A percentile compares a stretch with the other conserved stretches of the same genome.
Conservation (phyloP, 2,113 vertebrate genomes). For the Centropristis striata region DNA sequence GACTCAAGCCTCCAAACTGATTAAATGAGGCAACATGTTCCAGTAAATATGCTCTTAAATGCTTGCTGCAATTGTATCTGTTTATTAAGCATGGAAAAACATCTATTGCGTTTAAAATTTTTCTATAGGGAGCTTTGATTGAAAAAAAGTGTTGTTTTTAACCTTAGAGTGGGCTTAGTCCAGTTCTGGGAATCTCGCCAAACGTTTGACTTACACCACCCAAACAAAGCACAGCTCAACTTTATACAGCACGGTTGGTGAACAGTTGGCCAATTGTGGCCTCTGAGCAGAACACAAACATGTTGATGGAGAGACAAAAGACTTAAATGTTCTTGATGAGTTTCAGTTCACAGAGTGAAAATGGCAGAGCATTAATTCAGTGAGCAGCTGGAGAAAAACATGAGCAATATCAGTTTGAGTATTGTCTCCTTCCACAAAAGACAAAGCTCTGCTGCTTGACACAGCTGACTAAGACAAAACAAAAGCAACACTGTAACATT, state of each 20-base stretch:
- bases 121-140: constrained; percentile 36
- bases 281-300: constrained; percentile 39
- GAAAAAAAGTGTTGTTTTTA: not conserved
- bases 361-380: constrained; percentile 28
- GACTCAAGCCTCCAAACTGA: not conserved
- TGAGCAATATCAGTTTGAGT: constrained; percentile 11
- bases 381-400: constrained; percentile 31
- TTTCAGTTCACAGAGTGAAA: constrained; percentile 35
- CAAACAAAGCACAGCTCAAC: constrained; percentile 51
- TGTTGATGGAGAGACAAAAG: constrained; percentile 42
- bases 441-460: constrained; percentile 18
- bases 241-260: constrained; percentile 40
- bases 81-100: constrained; percentile 27
- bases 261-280: constrained; percentile 47
- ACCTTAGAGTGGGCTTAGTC: constrained; percentile 50
- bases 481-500: constrained; percentile 22
- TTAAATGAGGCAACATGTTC: constrained; percentile 19
- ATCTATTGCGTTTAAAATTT: constrained; percentile 2
- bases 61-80: not conserved
- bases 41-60: not conserved
- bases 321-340: constrained; percentile 27
- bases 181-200: constrained; percentile 63
- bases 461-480: constrained; percentile 23
- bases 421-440: constrained; percentile 12
- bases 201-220: constrained; percentile 53